Conservation (phyloP, 1,140 invertebrate species). For the Drosophila setifemur region DNA sequence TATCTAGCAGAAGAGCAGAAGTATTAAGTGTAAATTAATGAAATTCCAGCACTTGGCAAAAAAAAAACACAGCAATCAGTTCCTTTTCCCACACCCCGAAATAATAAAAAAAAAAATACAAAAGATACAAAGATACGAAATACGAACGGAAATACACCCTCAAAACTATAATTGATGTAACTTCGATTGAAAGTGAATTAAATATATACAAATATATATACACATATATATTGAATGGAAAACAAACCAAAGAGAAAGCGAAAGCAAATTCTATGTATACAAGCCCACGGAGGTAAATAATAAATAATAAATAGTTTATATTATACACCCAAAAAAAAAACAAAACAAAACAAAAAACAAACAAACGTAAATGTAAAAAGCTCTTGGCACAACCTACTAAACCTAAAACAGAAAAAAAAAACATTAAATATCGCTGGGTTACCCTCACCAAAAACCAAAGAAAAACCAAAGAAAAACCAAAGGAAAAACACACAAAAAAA, state of each 20-base stretch:
- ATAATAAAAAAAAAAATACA: slow-evolving; percentile 1
- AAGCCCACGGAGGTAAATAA: background rate
- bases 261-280: background rate
- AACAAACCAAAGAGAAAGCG: background rate
- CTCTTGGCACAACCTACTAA: slow-evolving; percentile 25
- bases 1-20: slow-evolving; percentile 39
- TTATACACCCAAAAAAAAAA: background rate
- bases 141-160: slow-evolving; percentile 1
- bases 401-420: slow-evolving; percentile 2
- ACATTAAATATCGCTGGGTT: slow-evolving; percentile 24
- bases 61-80: slow-evolving; percentile 18
- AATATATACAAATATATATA: slow-evolving; percentile 24
- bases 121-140: background rate
- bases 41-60: slow-evolving; percentile 19
- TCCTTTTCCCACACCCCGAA: slow-evolving; percentile 2
- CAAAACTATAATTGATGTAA: background rate
- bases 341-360: background rate
- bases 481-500: background rate
- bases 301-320: slow-evolving; percentile 1
- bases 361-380: slow-evolving; percentile 32
- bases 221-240: background rate
- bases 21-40: slow-evolving; percentile 46
- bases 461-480: slow-evolving; percentile 17
- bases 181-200: background rate
- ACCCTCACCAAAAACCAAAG: background rate